Base-by-base conservation (phyloP, 2,797 vertebrate species). In the Strix occidentalis region DNA sequence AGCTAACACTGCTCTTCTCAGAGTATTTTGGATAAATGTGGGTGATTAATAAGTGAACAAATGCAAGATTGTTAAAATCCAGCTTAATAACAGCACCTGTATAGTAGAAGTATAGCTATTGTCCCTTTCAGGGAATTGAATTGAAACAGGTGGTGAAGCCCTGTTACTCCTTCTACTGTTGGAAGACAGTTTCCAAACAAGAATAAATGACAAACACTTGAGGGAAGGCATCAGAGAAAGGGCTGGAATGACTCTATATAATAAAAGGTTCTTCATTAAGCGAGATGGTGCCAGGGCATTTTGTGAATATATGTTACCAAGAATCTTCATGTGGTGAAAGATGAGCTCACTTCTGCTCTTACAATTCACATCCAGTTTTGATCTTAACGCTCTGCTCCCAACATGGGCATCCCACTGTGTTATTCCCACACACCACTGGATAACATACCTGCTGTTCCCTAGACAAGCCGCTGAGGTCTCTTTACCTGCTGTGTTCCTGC, bases 371-470 rank as follows among this genome's bases (percentile, higher is more conserved):
- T 45, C 35, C 26, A 16, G 21, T 45, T 85, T 74, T 51, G 21
- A 78, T 91, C 50, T 66, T 80, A 65, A 35, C 2, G 2, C 24
- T 63, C 18, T 63, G 24, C 26, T 85, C 8, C 24, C 29, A 69
- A 1, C 12, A 33, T 17, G 10, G 15, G 31, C 37, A 43, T 69
- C 6, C 28, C 16, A 68, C 37, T 48, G 16, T 11, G 4, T 43
- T 50, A 35, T 54, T 90, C 35, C 31, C 17, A 5, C 6, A 23
- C 2, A 15, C 13, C 6, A 6, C 2, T 61, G 26, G 18, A 61
- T n/a, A 81, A 41, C 0, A 0, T 17, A 56, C 8, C 10, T 85
- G 45, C 51, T 45, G 13, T 39, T 12, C 25, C 31, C 15, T 39
- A 48, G 39, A 20, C 18, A 54, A 66, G 21, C 20, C 28, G 16